Evolutionary conservation across 2,113 vertebrate species (phyloP), one percentile per base, ranked within the genome.

Genomic region (Cromileptes altivelis): DNA sequence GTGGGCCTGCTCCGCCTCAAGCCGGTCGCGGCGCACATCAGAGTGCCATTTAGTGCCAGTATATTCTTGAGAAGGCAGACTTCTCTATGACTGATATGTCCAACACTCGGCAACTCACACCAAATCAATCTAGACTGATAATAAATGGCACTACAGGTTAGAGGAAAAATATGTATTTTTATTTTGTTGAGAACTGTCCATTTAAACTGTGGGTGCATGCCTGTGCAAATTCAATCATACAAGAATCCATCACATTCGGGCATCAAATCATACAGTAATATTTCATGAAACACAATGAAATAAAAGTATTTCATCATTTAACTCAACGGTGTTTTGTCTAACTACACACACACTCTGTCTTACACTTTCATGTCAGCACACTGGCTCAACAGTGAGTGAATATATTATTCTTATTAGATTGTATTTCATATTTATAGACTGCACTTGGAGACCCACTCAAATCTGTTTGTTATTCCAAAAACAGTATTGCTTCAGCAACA

Each of bases 401-500:
- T 64, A 47, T 30, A 71, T 55, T 30, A 68, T 70, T 71, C 12
- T 74, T 53, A 4, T 33, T 50, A 17, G 42, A 55, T 62, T 76
- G 25, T 81, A 75, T 85, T 33, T 76, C 67, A 57, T 73, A 78
- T 89, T 79, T 75, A 78, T 77, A 63, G 12, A 23, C 17, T 23
- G 49, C 19, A 18, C 37, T 80, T 17, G 17, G 81, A 71, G 71
- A 82, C 47, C 49, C 11, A 25, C 61, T 69, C 61, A 62, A 81
- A 88, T 83, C 72, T 86, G 84, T 82, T 90, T 82, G 56, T 76
- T 84, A 81, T 88, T 88, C 71, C 17, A 33, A 61, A 50, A 80
- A 71, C 70, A 53, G 80, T 64, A 70, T 60, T 3, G 67, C 67
- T 37, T 55, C 82, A 75, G 53, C 50, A 58, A 27, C 45, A 75